Base-by-base conservation (phyloP, 2,888 invertebrate genomes). In the Agriopis leucophaearia region DNA sequence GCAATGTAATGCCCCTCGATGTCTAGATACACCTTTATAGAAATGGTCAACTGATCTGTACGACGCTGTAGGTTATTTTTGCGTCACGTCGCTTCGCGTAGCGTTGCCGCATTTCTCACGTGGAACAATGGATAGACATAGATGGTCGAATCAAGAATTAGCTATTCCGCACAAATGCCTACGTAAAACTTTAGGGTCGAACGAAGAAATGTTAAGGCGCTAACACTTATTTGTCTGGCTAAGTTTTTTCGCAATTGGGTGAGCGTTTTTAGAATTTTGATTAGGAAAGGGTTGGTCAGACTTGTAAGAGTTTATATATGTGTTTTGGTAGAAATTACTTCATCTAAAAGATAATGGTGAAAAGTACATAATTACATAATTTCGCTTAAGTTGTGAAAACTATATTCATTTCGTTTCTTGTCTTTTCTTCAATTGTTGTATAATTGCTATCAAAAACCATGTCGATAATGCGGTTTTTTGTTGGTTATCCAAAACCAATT, bases 181-280 rank as follows among this genome's bases (percentile, higher is more conserved):
- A 35, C 66, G 50, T 27, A 35, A 61, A 71, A 74, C 36, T 73
- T 74, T 62, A 51, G 62, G 64, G 64, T 67, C 59, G 63, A 66
- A 50, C 58, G 65, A 68, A 40, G 62, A 63, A 63, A 44, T 45
- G 62, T 63, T 57, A 51, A 62, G 52, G 58, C 61, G 55, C 63
- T 47, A 68, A 67, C 69, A 62, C 58, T 64, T 60, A 64, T 71
- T 69, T 63, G 57, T 45, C 18, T 50, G 51, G 50, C 35, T 50
- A 67, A 72, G 69, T 74, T 74, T 67, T 66, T 67, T 66, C 67
- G 51, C 69, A 65, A 71, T 71, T 73, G 72, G 61, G 58, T 27
- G 64, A 40, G 57, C 69, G 67, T 67, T 64, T 64, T 45, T 58
- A 9, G 74, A 74, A 74, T 71, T 51, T 42, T 15, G 59, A 62